Percentiles rank a stretch among this genome's conserved stretches.
phyloP scores from a whole-genome alignment of 2,888 invertebrate species.

The Drosophila picticornis region DNA sequence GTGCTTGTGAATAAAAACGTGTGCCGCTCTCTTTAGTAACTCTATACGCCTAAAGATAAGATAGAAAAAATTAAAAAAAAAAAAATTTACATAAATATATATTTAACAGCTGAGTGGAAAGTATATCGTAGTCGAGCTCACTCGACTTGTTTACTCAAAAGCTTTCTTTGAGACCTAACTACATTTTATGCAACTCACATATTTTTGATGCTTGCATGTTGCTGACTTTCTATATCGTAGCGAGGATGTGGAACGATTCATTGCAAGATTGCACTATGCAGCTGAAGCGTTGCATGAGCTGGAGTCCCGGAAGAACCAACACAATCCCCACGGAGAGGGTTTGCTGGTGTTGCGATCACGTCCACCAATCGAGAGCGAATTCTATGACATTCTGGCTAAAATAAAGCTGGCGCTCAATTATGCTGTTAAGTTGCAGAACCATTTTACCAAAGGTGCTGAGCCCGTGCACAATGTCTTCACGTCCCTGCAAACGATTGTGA shows the following conservation, averaged over 20 bases:
- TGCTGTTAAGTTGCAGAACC: slow-evolving; percentile 96
- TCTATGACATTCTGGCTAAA: slow-evolving; percentile 98
- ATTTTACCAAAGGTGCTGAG: slow-evolving; percentile 98
- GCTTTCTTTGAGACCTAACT: neutral
- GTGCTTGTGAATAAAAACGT: neutral
- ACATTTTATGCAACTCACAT: neutral
- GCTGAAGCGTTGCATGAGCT: slow-evolving; percentile 97
- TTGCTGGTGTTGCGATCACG: slow-evolving; percentile 97
- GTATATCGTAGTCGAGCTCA: neutral
- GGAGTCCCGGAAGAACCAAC: slow-evolving; percentile 90
- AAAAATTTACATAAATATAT: too few relatives aligned
- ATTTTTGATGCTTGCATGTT: neutral
- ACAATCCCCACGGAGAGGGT: slow-evolving; percentile 92
- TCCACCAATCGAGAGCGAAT: slow-evolving; percentile 97
- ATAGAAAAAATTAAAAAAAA: too few relatives aligned
- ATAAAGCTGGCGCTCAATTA: slow-evolving; percentile 99
- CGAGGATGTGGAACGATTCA: slow-evolving; percentile 99
- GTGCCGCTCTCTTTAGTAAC: too few relatives aligned
- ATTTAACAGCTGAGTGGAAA: neutral
- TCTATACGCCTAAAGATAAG: too few relatives aligned
- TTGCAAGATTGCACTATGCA: slow-evolving; percentile 97
- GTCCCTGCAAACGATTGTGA: slow-evolving; percentile 97
- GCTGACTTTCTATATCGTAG: slow-evolving; percentile 4
- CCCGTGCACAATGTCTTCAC: slow-evolving; percentile 98
- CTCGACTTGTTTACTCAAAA: neutral